These are phyloP conservation scores for Pituophis catenifer DNA, from an alignment of 2,113 vertebrate genomes.

Conservation along the genomic window DNA sequence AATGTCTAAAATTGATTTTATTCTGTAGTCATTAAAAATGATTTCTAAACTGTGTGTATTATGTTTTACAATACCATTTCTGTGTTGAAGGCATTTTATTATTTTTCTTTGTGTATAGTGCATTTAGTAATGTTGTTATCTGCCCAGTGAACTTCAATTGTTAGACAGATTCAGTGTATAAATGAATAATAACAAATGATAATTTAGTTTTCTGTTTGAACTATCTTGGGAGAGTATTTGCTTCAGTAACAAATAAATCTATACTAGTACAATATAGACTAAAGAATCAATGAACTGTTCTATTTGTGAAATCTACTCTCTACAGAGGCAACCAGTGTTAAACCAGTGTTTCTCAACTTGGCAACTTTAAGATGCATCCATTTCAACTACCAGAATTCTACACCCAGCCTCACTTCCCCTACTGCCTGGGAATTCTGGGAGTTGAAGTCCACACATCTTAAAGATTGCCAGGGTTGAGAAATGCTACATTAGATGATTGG, in stretches of 20 bases:
- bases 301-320: neutral
- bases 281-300: neutral
- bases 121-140: neutral
- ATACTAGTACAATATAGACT: neutral
- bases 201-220: neutral
- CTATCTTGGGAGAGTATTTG: neutral
- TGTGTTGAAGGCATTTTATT: neutral
- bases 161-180: neutral
- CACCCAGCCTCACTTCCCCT: neutral
- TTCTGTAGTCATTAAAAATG: neutral
- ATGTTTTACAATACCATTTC: neutral
- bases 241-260: neutral
- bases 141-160: neutral
- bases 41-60: neutral
- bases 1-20: neutral
- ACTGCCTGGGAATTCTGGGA: neutral
- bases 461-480: neutral
- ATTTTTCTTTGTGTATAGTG: neutral
- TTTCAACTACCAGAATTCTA: neutral
- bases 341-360: neutral
- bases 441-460: neutral
- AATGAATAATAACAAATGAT: neutral
- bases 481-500: neutral
- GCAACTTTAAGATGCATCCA: neutral
- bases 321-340: neutral